Percentiles rank a stretch among this genome's conserved stretches.
These are phyloP conservation scores for Sminthurinus aureus DNA, from an alignment of 2,888 invertebrate genomes.

Conservation along the genomic window DNA sequence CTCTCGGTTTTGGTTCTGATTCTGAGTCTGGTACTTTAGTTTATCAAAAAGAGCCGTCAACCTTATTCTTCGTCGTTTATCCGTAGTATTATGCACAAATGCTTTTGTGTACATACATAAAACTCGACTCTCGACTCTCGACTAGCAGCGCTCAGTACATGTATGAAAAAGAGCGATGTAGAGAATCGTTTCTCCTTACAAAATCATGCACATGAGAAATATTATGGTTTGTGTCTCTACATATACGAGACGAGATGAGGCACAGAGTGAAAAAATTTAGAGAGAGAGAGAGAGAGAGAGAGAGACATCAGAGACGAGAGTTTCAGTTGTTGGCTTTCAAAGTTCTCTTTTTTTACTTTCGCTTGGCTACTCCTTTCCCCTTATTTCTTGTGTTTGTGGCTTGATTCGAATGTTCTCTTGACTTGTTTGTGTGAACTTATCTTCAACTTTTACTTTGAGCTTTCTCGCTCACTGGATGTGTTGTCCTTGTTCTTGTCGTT, in stretches of 20 bases:
- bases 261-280: not conserved
- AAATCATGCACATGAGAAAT: not conserved
- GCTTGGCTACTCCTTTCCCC: slow-evolving; percentile 32
- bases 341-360: slow-evolving; percentile 32
- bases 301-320: not conserved
- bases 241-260: not conserved
- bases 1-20: not conserved
- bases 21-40: slow-evolving; percentile 6
- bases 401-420: slow-evolving; percentile 23
- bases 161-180: not conserved
- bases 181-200: not conserved
- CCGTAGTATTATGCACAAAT: slow-evolving; percentile 17
- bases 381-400: slow-evolving; percentile 32
- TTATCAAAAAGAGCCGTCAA: slow-evolving; percentile 29
- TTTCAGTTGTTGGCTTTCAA: slow-evolving; percentile 27
- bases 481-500: not conserved
- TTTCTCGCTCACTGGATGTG: not conserved
- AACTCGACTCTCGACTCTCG: not conserved
- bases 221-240: not conserved
- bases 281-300: not conserved
- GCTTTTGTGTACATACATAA: not conserved
- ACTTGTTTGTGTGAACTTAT: slow-evolving; percentile 29
- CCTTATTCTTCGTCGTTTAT: slow-evolving; percentile 11
- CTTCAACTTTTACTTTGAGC: slow-evolving; percentile 29
- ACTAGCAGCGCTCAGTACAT: too few species aligned